Percentiles rank a stretch among this genome's conserved stretches.
These are phyloP conservation scores for Molorchus minor DNA, from an alignment of 2,888 invertebrate species.

Conservation along the genomic window DNA sequence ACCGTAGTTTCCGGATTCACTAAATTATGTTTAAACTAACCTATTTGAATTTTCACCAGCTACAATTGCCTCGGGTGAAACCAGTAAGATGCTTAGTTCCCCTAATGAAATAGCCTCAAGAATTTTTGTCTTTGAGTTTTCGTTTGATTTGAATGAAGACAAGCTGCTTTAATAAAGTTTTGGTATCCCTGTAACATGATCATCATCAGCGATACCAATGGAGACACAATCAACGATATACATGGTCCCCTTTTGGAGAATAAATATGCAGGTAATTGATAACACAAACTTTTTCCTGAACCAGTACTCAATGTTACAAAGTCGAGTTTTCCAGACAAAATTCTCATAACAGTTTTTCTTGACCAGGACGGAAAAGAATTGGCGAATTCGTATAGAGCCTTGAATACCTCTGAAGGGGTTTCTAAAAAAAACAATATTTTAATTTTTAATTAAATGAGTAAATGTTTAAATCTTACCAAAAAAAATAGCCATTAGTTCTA, in stretches of 20 bases:
- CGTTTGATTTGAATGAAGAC: constrained; percentile 89
- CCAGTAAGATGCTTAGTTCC: constrained; percentile 82
- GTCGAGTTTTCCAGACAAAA: constrained; percentile 87
- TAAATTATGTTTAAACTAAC: neutral
- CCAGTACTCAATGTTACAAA: constrained; percentile 91
- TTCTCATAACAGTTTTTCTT: constrained; percentile 88
- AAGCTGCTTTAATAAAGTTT: constrained; percentile 84
- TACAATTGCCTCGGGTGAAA: constrained; percentile 93
- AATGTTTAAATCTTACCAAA: too few species aligned
- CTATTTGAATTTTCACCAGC: constrained; percentile 84
- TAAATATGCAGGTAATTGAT: constrained; percentile 93
- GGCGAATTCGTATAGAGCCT: constrained; percentile 81
- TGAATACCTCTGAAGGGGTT: constrained; percentile 72
- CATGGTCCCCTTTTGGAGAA: constrained; percentile 75
- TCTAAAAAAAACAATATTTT: constrained; percentile 61
- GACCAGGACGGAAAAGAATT: constrained; percentile 82
- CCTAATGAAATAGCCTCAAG: constrained; percentile 77
- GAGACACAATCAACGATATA: constrained; percentile 91
- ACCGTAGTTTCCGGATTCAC: too few species aligned
- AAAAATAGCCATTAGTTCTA: too few species aligned
- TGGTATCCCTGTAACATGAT: constrained; percentile 79
- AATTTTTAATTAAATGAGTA: too few species aligned
- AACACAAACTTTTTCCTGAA: constrained; percentile 96
- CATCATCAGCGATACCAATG: constrained; percentile 96
- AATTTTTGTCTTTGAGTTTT: too few species aligned